phyloP scores from a whole-genome alignment of 2,888 invertebrate genomes.

The Eristalis intricaria region DNA sequence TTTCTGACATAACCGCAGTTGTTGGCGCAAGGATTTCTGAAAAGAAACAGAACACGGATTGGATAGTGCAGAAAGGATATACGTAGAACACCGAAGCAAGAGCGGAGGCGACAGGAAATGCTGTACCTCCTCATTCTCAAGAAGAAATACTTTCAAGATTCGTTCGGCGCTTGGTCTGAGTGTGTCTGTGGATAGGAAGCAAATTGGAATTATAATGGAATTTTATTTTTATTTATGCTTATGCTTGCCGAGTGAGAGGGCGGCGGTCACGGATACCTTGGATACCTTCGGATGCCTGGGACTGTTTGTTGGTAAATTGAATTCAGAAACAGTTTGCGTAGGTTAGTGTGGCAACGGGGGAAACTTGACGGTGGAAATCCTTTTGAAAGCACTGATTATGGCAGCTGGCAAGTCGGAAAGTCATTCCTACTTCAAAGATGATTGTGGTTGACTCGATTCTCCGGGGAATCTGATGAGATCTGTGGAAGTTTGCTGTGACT shows the following conservation, averaged over 20 bases:
- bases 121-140: neutral
- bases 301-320: conserved; percentile 12
- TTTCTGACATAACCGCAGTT: conserved; percentile 85
- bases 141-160: conserved; percentile 21
- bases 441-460: neutral
- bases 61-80: neutral
- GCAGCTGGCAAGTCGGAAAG: neutral
- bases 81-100: neutral
- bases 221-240: conserved; percentile 26
- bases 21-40: conserved; percentile 93
- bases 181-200: conserved; percentile 27
- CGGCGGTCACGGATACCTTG: neutral
- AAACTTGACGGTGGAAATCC: neutral
- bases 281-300: neutral
- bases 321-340: conserved; percentile 37
- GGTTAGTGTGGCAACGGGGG: neutral
- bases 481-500: neutral
- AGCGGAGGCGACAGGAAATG: neutral
- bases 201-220: conserved; percentile 65
- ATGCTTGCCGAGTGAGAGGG: neutral
- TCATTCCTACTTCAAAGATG: neutral
- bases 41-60: conserved; percentile 74
- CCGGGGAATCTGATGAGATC: neutral
- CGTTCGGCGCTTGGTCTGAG: neutral
- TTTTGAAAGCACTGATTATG: neutral